phyloP scores from a whole-genome alignment of 2,113 vertebrate genomes.

The Xenus cinereus region DNA sequence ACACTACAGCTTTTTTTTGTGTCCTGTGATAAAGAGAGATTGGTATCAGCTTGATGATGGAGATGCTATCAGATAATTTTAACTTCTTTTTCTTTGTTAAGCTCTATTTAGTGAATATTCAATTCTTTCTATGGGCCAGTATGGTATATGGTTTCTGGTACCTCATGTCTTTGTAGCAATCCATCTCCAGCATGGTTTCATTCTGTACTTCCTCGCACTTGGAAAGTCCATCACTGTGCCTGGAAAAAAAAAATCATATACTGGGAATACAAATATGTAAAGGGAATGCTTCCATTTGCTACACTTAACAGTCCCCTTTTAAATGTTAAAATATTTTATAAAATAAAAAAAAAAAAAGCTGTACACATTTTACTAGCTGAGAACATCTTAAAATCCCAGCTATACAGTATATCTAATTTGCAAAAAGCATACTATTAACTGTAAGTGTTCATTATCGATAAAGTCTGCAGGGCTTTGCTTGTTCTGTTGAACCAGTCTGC shows the following conservation, averaged over 20 bases:
- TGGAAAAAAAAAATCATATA: rapidly evolving
- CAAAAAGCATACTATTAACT: neutral
- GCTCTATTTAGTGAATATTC: neutral
- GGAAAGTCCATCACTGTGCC: neutral
- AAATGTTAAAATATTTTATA: neutral
- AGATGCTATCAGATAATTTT: neutral
- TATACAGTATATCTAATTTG: neutral
- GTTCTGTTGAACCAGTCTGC: neutral
- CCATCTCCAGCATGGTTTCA: neutral
- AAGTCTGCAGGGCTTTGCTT: neutral
- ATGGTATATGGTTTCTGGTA: neutral
- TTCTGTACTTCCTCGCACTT: neutral
- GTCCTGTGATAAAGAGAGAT: neutral
- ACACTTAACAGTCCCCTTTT: neutral
- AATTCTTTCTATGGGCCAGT: neutral
- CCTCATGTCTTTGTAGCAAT: neutral
- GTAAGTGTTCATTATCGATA: neutral
- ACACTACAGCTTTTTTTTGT: neutral
- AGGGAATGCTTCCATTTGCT: neutral
- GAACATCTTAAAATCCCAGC: neutral
- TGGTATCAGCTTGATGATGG: neutral
- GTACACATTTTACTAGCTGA: neutral
- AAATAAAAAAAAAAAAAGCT: neutral
- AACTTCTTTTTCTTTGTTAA: neutral
- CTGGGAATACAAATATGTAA: neutral